These are phyloP conservation scores for Saccopteryx bilineata DNA, from an alignment of 2,113 vertebrate genomes.

Conservation along the genomic window DNA sequence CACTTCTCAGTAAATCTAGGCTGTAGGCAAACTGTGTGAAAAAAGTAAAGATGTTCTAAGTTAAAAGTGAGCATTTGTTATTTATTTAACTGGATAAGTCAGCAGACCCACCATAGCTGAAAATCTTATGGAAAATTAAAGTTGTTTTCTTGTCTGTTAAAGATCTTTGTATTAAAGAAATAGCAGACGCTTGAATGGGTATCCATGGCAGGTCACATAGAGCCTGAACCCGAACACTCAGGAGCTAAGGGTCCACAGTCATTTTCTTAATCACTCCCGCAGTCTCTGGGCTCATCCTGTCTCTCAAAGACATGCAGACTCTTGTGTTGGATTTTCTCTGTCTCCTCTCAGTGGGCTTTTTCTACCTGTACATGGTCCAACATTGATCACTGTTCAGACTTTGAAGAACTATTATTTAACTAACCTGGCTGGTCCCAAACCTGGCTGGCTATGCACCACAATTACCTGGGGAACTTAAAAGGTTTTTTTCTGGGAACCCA, in stretches of 20 bases:
- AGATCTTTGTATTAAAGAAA: not conserved
- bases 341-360: not conserved
- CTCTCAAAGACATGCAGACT: not conserved
- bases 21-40: not conserved
- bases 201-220: not conserved
- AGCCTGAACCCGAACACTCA: not conserved
- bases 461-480: not conserved
- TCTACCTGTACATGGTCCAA: not conserved
- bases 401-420: not conserved
- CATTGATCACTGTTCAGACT: not conserved
- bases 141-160: conserved; percentile 13
- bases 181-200: not conserved
- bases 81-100: conserved; percentile 30
- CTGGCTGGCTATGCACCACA: not conserved
- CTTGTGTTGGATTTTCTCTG: not conserved
- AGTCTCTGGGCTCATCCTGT: not conserved
- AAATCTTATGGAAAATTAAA: conserved; percentile 34
- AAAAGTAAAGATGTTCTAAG: conserved; percentile 43
- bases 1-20: conserved; percentile 13
- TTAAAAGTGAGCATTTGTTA: conserved; percentile 46
- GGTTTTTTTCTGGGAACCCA: not conserved
- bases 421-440: not conserved
- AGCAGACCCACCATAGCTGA: not conserved
- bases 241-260: not conserved
- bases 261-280: not conserved